phyloP scores from a whole-genome alignment of 2,797 vertebrate genomes.

The Mustela erminea region DNA sequence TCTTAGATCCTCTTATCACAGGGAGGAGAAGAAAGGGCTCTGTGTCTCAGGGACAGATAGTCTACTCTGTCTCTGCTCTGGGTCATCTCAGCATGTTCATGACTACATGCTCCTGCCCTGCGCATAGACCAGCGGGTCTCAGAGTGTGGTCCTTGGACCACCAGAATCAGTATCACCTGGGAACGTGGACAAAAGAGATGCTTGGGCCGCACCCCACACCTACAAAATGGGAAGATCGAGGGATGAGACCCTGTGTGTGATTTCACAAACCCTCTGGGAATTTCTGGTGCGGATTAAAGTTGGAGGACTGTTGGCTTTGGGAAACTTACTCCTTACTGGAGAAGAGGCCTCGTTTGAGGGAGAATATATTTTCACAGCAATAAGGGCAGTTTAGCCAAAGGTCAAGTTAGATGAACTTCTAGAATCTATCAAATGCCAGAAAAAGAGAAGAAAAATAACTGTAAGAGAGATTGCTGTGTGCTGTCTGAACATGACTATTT shows the following conservation, averaged over 20 bases:
- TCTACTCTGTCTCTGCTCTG: background rate
- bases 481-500: conserved; percentile 88
- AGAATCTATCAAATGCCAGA: conserved; percentile 79
- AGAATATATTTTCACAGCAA: conserved; percentile 77
- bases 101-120: background rate
- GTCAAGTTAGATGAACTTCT: conserved; percentile 79
- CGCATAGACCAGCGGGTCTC: fast-evolving
- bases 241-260: background rate
- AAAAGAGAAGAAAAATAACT: conserved; percentile 80
- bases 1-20: background rate
- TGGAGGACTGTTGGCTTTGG: background rate
- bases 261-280: background rate
- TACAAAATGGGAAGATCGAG: background rate
- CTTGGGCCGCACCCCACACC: background rate
- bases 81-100: background rate
- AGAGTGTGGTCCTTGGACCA: background rate
- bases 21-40: background rate
- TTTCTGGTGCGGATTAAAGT: background rate
- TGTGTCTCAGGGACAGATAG: background rate
- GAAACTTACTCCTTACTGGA: conserved; percentile 28
- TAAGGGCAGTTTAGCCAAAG: conserved; percentile 75
- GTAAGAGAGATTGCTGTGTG: conserved; percentile 78
- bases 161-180: background rate
- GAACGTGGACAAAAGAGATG: background rate
- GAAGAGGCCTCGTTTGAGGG: conserved; percentile 67